Conservation (phyloP, 2,113 vertebrate species). For the Steatornis caripensis region DNA sequence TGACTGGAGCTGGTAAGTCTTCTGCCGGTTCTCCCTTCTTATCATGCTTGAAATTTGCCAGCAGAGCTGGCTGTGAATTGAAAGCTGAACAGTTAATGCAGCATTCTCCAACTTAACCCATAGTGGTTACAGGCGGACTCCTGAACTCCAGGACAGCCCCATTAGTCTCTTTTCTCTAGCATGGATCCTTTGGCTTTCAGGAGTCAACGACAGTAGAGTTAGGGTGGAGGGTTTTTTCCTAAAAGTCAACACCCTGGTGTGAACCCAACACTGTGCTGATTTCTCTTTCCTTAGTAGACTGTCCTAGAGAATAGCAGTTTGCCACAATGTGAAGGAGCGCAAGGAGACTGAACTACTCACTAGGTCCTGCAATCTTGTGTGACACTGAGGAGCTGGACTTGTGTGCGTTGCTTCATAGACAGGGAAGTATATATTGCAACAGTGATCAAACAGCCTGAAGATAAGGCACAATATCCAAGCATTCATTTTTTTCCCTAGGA, state of each 20-base stretch:
- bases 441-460: not conserved
- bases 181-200: not conserved
- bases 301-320: not conserved
- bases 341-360: not conserved
- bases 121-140: rapidly evolving
- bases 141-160: not conserved
- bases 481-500: not conserved
- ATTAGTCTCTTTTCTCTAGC: not conserved
- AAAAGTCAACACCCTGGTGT: not conserved
- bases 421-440: not conserved
- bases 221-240: not conserved
- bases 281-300: not conserved
- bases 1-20: not conserved
- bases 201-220: not conserved
- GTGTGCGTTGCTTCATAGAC: not conserved
- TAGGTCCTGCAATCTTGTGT: not conserved
- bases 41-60: not conserved
- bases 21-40: not conserved
- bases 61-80: not conserved
- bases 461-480: not conserved
- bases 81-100: not conserved
- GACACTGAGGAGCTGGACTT: not conserved
- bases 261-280: not conserved
- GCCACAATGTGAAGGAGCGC: not conserved
- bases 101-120: not conserved